Conservation (phyloP, 2,888 invertebrate genomes). For the Thymelicus lineola region DNA sequence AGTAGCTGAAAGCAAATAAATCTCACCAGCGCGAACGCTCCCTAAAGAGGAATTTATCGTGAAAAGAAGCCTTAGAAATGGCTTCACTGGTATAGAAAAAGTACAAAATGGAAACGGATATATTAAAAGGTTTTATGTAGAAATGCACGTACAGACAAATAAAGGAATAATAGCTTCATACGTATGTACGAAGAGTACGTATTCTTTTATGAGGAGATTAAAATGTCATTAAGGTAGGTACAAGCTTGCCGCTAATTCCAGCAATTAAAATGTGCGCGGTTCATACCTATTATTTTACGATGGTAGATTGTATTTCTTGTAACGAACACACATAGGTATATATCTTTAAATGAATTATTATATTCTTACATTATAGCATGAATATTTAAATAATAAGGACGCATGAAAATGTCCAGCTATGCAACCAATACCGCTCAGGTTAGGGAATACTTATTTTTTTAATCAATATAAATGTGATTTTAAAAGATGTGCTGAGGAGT, state of each 20-base stretch:
- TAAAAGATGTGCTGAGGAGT: no score
- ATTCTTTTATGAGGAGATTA: constrained; percentile 16
- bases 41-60: constrained; percentile 24
- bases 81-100: constrained; percentile 5
- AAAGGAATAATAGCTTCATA: constrained; percentile 25
- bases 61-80: constrained; percentile 17
- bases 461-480: no score
- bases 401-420: no score
- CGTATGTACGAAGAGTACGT: background rate
- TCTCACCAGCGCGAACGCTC: constrained; percentile 18
- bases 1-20: constrained; percentile 23
- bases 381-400: no score
- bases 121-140: constrained; percentile 9
- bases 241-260: constrained; percentile 1
- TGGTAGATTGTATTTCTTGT: no score
- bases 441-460: no score
- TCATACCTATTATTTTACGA: background rate
- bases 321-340: no score
- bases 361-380: no score
- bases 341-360: no score
- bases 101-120: constrained; percentile 5
- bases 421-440: no score
- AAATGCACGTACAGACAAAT: constrained; percentile 17
- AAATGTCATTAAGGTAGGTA: constrained; percentile 20
- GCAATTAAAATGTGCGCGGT: constrained; percentile 7